Base-by-base conservation (phyloP, 1,140 invertebrate genomes). In the Tyrophagus putrescentiae region DNA sequence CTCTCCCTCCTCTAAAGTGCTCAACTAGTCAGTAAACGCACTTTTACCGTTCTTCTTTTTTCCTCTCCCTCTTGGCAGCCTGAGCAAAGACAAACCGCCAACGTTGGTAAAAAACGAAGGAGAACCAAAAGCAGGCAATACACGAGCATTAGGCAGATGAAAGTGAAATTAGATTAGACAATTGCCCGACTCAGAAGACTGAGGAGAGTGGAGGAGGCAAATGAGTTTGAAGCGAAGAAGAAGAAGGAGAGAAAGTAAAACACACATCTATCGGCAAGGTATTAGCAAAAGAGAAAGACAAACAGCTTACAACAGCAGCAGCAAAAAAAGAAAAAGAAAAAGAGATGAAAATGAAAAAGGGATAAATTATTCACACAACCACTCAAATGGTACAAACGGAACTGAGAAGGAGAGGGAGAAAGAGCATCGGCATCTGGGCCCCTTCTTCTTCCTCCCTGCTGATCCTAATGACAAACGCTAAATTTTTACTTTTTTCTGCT, bases 151-250 rank as follows among this genome's bases (percentile, higher is more conserved):
- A 48, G 31, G 21, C 13, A 48, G 45, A 48, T 48, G 45, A 48
- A 48, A 48, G 45, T 48, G 45, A 48, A 48, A 48, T 48, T 48
- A 48, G 45, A 48, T 48, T 48, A 48, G 7, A 48, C 13, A 21
- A 21, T 39, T 48, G 21, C 13, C 13, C 31, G 45, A 21, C 7
- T 48, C 23, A 48, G 45, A 48, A 48, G 31, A 48, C 21, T 29
- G 7, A 48, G 31, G 21, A 7, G 31, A 48, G 45, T 39, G 21
- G 21, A 39, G 13, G 13, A 39, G 13, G 21, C 13, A 39, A 39
- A 39, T 13, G 36, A 7, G 13, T 7, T 29, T 25, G 23, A 13
- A 29, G 45, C 45, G 31, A 48, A 29, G 45, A 25, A 48, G 23
- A 25, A 48, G 13, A 7, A 25, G n/a, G 21, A 13, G 36, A 7